phyloP scores from a whole-genome alignment of 2,797 vertebrate genomes.

The Eulemur mongoz region DNA sequence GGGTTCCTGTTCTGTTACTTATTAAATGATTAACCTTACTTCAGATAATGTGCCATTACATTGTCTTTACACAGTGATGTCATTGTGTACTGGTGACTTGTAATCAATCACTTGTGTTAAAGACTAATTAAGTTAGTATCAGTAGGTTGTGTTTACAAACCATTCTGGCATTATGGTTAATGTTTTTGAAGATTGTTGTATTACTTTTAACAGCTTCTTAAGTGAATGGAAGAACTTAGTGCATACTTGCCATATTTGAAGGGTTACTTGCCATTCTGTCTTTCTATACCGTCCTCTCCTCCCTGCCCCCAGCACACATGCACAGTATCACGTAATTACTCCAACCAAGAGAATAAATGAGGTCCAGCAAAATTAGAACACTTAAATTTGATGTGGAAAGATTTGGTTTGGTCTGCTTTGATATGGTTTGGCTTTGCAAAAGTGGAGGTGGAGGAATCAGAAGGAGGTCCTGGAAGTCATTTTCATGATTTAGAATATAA shows the following conservation, averaged over 20 bases:
- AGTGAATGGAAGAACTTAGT: constrained; percentile 30
- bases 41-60: constrained; percentile 65
- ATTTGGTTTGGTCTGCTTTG: not conserved
- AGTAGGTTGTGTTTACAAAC: constrained; percentile 55
- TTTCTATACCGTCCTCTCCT: not conserved
- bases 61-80: constrained; percentile 78
- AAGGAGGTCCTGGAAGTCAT: not conserved
- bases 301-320: not conserved
- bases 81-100: constrained; percentile 53
- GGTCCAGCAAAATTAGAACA: not conserved
- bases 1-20: constrained; percentile 40
- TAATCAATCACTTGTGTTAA: constrained; percentile 73
- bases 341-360: not conserved
- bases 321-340: not conserved
- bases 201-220: constrained; percentile 59
- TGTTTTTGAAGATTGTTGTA: constrained; percentile 57
- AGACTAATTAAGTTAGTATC: constrained; percentile 66
- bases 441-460: not conserved
- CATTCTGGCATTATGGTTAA: constrained; percentile 71
- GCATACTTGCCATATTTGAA: not conserved
- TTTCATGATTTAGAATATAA: constrained; percentile 31
- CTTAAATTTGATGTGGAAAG: constrained; percentile 7
- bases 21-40: constrained; percentile 65
- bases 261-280: not conserved
- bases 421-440: constrained; percentile 27